Evolutionary conservation across 2,113 vertebrate species (phyloP).

Genomic region (Salvelinus sp.): DNA sequence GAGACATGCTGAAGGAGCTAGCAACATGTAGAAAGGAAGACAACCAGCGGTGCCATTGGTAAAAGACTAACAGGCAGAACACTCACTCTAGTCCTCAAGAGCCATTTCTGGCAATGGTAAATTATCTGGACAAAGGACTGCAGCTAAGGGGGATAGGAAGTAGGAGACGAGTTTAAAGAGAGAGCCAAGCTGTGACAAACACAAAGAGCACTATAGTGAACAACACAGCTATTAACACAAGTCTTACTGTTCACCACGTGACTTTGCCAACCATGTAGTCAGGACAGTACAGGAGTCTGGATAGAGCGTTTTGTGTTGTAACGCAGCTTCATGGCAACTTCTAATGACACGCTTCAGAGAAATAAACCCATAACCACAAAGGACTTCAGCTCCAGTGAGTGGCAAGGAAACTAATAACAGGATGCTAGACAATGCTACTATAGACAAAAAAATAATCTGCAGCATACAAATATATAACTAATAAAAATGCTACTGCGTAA

Average conservation of each 20-base stretch:
- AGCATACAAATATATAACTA: too few relatives aligned
- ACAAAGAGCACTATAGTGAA: background rate
- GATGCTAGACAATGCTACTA: too few relatives aligned
- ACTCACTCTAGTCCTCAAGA: slow-evolving; percentile 75
- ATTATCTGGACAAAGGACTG: slow-evolving; percentile 83
- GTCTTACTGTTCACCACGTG: slow-evolving; percentile 79
- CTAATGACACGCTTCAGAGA: slow-evolving; percentile 80
- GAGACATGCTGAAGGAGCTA: too few relatives aligned
- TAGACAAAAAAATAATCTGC: background rate
- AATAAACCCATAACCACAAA: slow-evolving; percentile 6
- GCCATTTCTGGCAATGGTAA: slow-evolving; percentile 92
- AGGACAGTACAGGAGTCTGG: slow-evolving; percentile 92
- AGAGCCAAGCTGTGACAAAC: background rate
- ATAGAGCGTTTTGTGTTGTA: slow-evolving; percentile 75
- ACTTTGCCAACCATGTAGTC: slow-evolving; percentile 82
- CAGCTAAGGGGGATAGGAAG: slow-evolving; percentile 73
- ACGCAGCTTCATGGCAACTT: slow-evolving; percentile 81
- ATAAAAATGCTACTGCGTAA: too few relatives aligned
- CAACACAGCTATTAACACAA: background rate
- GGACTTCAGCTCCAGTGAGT: background rate
- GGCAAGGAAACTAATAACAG: background rate
- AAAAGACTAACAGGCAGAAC: background rate
- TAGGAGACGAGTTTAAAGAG: slow-evolving; percentile 9
- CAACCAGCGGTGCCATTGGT: background rate
- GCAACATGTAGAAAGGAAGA: too few relatives aligned